Conservation (phyloP, 2,888 invertebrate species). For the Scaptomyza reducta region DNA sequence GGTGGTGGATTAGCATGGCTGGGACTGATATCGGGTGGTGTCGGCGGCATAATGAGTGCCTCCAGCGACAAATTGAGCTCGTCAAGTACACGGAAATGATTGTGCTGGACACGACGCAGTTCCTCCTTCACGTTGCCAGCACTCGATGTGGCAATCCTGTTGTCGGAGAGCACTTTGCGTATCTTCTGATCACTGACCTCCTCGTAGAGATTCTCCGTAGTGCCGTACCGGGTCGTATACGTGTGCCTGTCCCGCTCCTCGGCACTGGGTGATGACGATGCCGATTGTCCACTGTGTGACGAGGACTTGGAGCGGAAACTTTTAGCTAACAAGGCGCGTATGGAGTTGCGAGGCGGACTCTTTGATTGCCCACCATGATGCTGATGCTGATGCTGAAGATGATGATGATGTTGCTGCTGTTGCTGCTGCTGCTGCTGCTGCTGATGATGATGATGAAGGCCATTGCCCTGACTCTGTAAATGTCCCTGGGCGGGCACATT, state of each 20-base stretch:
- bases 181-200: conserved; percentile 84
- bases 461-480: conserved; percentile 40
- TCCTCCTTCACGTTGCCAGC: conserved; percentile 92
- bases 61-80: conserved; percentile 94
- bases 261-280: conserved; percentile 78
- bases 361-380: conserved; percentile 73
- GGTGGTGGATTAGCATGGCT: conserved; percentile 83
- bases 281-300: conserved; percentile 76
- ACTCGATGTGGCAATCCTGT: conserved; percentile 87
- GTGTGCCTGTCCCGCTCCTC: conserved; percentile 86
- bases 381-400: neutral
- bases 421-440: conserved; percentile 4
- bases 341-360: conserved; percentile 84
- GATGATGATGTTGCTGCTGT: neutral
- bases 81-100: conserved; percentile 92
- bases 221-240: conserved; percentile 91
- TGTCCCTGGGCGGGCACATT: conserved; percentile 85
- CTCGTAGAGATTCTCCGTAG: conserved; percentile 87
- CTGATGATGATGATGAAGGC: conserved; percentile 31
- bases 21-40: conserved; percentile 83
- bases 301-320: conserved; percentile 82
- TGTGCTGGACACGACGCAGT: conserved; percentile 92
- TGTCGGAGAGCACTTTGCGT: conserved; percentile 84
- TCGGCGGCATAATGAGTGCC: conserved; percentile 94
- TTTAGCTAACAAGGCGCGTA: conserved; percentile 82